These are phyloP conservation scores for Aporophyla nigra DNA, from an alignment of 2,888 invertebrate species.

Conservation along the genomic window DNA sequence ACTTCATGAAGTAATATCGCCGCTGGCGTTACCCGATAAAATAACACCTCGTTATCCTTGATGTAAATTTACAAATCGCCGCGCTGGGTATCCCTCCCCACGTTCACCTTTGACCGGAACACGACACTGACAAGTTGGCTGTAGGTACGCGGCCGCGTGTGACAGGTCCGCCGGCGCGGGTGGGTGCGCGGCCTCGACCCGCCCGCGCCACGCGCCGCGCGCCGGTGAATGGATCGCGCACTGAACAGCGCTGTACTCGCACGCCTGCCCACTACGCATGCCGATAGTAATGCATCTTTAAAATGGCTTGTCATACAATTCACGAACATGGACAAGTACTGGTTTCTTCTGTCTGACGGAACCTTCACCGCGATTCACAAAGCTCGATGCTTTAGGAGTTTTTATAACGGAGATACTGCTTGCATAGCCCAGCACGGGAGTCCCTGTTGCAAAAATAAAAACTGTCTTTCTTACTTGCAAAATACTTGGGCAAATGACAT, in stretches of 20 bases:
- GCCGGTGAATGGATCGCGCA: slow-evolving; percentile 5
- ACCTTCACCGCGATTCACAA: slow-evolving; percentile 41
- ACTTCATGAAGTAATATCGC: slow-evolving; percentile 37
- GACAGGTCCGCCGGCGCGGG: not conserved
- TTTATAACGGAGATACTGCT: not conserved
- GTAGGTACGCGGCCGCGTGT: not conserved
- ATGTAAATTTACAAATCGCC: slow-evolving; percentile 23
- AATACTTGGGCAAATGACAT: no score
- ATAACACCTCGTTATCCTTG: slow-evolving; percentile 46
- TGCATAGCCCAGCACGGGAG: no score
- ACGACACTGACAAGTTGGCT: not conserved
- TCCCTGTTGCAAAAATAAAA: no score
- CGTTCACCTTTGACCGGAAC: slow-evolving; percentile 28
- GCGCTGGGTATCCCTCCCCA: not conserved
- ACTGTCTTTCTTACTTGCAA: no score
- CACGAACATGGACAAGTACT: slow-evolving; percentile 17
- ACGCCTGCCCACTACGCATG: slow-evolving; percentile 10
- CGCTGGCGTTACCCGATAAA: slow-evolving; percentile 31
- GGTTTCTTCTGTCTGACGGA: slow-evolving; percentile 22
- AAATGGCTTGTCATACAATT: slow-evolving; percentile 13
- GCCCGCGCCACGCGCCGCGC: not conserved
- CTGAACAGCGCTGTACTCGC: slow-evolving; percentile 7
- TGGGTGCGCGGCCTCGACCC: slow-evolving; percentile 13
- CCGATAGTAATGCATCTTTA: slow-evolving; percentile 33
- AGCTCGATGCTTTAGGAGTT: slow-evolving; percentile 9